Base-by-base conservation (phyloP, 2,797 vertebrate genomes). In the Enteromius trimaculatus region DNA sequence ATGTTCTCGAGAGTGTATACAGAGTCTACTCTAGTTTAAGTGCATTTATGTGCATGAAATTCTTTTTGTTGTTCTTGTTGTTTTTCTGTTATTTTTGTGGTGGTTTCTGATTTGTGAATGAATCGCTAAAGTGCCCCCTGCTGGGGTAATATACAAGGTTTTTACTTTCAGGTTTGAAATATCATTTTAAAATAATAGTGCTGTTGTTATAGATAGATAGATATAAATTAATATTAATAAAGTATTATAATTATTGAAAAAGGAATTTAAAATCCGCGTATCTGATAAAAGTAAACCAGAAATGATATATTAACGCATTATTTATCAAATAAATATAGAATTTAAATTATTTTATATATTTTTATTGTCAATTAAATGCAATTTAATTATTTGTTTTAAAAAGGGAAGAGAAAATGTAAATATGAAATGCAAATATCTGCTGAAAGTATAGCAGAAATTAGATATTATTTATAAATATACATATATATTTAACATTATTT, bases 91-190 rank as follows among this genome's bases (percentile, higher is more conserved):
- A 1, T 62, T 62, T 62, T 62, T 62, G 23, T 29, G 11, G 1
- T 14, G 4, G 4, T 14, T 16, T 29, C 23, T 29, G 26, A 42
- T 81, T 77, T 47, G 55, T 69, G 66, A 84, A 83, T 39, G 39
- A 83, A 69, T 81, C 47, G 2, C 55, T 84, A 37, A 39, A 62
- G 65, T 34, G 80, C 70, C 82, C 55, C 26, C 80, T 84, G 13
- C 79, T 81, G 47, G 51, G 51, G 65, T 13, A 44, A 44, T 79
- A 70, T 71, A 42, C 16, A 13, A 75, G 3, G 10, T 66, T 66
- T 66, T 11, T 37, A 19, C 8, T 37, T 14, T 16, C 1, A 31
- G 26, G 19, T 39, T 37, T 39, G 8, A 4, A 76, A 23, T 23
- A 4, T 76, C 3, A 23, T 58, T 37, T 53, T 49, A 4, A 72